Evolutionary conservation across 1,140 invertebrate species (phyloP).

Genomic region (Spodoptera litura): DNA sequence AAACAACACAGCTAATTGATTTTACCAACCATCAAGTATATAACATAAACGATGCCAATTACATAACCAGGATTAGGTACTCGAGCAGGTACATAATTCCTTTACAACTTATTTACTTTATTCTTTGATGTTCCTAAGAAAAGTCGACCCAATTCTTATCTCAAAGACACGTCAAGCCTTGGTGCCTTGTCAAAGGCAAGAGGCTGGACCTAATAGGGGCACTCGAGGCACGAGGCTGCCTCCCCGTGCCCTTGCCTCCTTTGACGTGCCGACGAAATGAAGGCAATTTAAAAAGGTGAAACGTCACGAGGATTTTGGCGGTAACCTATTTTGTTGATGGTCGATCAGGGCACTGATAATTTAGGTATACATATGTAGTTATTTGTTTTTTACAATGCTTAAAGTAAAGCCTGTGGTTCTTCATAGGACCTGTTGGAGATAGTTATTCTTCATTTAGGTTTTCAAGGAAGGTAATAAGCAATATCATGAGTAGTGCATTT

Average conservation of each 20-base stretch:
- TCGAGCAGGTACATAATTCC: slow-evolving; percentile 54
- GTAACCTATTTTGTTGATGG: slow-evolving; percentile 24
- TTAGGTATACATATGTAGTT: not conserved
- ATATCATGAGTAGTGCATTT: no score
- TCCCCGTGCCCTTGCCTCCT: slow-evolving; percentile 65
- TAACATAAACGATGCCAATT: slow-evolving; percentile 24
- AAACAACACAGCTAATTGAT: slow-evolving; percentile 6
- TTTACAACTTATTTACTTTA: slow-evolving; percentile 46
- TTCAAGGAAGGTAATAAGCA: no score
- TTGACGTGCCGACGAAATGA: slow-evolving; percentile 72
- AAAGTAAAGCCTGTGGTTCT: no score
- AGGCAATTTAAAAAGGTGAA: slow-evolving; percentile 71
- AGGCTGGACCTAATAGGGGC: slow-evolving; percentile 77
- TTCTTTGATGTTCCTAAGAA: slow-evolving; percentile 70
- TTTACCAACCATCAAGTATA: not conserved
- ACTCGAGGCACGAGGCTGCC: slow-evolving; percentile 69
- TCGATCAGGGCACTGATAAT: not conserved
- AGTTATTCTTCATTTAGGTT: no score
- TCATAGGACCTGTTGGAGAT: no score
- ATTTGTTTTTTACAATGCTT: not conserved
- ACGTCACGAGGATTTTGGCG: slow-evolving; percentile 39
- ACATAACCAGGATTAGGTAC: slow-evolving; percentile 47
- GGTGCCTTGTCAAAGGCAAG: slow-evolving; percentile 71
- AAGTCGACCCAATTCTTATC: slow-evolving; percentile 79
- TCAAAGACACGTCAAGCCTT: slow-evolving; percentile 74